Evolutionary conservation across 2,797 vertebrate species (phyloP), one percentile per base, ranked within the genome.

Genomic region (Cirrhinus molitorella): DNA sequence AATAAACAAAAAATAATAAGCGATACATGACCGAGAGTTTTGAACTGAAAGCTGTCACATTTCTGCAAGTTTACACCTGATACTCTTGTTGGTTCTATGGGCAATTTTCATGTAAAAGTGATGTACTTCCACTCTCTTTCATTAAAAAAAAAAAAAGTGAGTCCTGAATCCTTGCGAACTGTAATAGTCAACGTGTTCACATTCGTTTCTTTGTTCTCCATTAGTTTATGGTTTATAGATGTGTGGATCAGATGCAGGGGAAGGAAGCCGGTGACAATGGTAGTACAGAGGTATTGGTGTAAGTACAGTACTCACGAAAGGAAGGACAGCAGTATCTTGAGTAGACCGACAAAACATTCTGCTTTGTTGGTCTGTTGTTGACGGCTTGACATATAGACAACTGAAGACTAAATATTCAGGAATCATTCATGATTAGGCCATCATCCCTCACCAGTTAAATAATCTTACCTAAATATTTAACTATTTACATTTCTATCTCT

Each of bases 401-500:
- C 86, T 89, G 88, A 83, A 91, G 90, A 92, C 91, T 83, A 91
- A 91, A 92, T 94, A 88, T 90, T 87, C 92, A 91, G 91, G 77
- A 92, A 90, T 93, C 90, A 89, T 93, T 93, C 87, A 91, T 91
- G 91, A 92, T 94, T 93, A 91, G 93, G 89, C 93, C 91, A 91
- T 91, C 93, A 93, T 93, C 91, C 90, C 91, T 94, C 92, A 94
- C 92, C 92, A 94, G 94, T 95, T 95, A 95, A 96, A 96, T 96
- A 95, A 95, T 96, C 93, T 96, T 96, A 95, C 93, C 94, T 96
- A 95, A 95, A 95, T 96, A 96, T 95, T 95, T 95, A 90, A 94
- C 92, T 95, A 95, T 96, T 93, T 95, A 95, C 94, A 95, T 92
- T 94, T 95, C 87, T 93, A 91, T 95, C 94, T 94, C 93, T 95